A percentile compares a stretch with the other conserved stretches of the same genome.
These are phyloP conservation scores for Luidia sarsii DNA, from an alignment of 53 echinoderm and acorn worm species.

Conservation along the genomic window DNA sequence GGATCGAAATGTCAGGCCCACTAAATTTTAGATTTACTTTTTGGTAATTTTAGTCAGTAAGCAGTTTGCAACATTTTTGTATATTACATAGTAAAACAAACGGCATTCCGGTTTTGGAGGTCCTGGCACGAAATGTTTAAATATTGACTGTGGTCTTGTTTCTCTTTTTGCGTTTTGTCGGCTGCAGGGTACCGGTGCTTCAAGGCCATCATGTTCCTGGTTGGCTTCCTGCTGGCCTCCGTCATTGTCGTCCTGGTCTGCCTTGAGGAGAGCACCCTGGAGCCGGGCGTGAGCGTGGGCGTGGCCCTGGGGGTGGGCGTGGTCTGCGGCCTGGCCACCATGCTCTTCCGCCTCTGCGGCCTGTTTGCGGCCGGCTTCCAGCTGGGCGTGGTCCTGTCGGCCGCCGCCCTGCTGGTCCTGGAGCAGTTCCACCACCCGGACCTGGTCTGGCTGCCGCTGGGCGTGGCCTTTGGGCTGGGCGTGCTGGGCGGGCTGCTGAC, in stretches of 20 bases:
- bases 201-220: conserved; percentile 97
- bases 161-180: too few relatives aligned
- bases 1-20: too few relatives aligned
- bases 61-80: too few relatives aligned
- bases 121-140: too few relatives aligned
- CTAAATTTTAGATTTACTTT: too few relatives aligned
- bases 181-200: conserved; percentile 99
- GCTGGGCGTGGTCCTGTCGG: conserved; percentile 79
- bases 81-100: too few relatives aligned
- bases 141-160: too few relatives aligned
- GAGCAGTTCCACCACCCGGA: conserved; percentile 76
- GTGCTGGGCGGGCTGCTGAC: conserved; percentile 74
- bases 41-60: too few relatives aligned
- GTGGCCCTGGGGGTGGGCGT: conserved; percentile 91
- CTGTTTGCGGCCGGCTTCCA: conserved; percentile 98
- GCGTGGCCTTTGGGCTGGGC: conserved; percentile 60
- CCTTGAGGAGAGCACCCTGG: conserved; percentile 78
- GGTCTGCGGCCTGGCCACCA: conserved; percentile 91
- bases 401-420: conserved; percentile 70
- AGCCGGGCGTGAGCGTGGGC: conserved; percentile 76
- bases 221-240: conserved; percentile 91
- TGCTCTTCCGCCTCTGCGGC: conserved; percentile 88
- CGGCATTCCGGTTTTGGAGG: too few relatives aligned
- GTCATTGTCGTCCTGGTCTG: conserved; percentile 85
- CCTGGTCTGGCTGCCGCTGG: conserved; percentile 53